Conservation (phyloP, 2,797 vertebrate species). For the Onychomys leucogaster region DNA sequence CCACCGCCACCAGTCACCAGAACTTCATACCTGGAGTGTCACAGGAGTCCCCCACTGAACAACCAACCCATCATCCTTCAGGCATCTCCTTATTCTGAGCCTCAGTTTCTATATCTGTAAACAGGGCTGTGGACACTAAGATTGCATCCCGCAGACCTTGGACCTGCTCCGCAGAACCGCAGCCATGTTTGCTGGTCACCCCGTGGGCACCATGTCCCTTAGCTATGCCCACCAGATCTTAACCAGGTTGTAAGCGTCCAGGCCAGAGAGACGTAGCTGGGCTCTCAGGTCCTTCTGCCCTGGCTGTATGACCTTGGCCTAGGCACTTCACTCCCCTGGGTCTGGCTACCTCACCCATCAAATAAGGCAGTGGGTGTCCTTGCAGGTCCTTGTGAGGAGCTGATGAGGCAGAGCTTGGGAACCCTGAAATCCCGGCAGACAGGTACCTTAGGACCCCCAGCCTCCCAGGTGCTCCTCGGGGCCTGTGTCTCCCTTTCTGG, state of each 20-base stretch:
- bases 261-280: not conserved
- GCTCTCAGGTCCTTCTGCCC: no score
- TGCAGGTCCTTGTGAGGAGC: not conserved
- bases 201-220: no score
- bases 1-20: not conserved
- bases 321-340: not conserved
- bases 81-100: not conserved
- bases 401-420: not conserved
- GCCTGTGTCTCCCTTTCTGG: not conserved
- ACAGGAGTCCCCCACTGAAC: not conserved
- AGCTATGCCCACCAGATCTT: not conserved
- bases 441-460: not conserved
- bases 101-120: conserved; percentile 11
- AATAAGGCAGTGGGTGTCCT: not conserved
- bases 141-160: not conserved
- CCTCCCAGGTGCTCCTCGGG: not conserved
- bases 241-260: not conserved
- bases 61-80: not conserved
- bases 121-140: not conserved
- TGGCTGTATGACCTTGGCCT: not conserved
- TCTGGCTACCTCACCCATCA: not conserved
- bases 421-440: not conserved
- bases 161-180: not conserved
- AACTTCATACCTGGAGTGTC: not conserved
- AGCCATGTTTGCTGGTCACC: not conserved